Conservation (phyloP, 2,888 invertebrate species). For the Pilophorus perplexus region DNA sequence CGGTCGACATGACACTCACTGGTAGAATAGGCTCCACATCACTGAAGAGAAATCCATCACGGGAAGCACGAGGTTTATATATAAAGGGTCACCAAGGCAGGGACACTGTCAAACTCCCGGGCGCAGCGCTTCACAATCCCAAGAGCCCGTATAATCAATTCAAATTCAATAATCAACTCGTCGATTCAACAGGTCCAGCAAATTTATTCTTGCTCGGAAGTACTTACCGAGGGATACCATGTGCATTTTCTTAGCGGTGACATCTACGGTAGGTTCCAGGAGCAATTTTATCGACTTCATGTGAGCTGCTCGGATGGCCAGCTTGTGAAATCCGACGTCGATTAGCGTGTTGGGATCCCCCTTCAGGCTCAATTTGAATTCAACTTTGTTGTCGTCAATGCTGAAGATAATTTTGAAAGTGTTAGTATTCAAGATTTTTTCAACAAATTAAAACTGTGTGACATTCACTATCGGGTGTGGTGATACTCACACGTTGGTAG, state of each 20-base stretch:
- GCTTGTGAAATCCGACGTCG: slow-evolving; percentile 42
- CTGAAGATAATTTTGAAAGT: slow-evolving; percentile 21
- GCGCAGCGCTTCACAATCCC: not conserved
- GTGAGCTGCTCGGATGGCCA: slow-evolving; percentile 43
- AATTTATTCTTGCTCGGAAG: not conserved
- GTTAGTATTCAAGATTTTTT: too few relatives aligned
- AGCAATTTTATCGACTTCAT: slow-evolving; percentile 45
- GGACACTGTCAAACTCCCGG: too few relatives aligned
- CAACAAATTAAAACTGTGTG: not conserved
- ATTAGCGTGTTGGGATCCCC: slow-evolving; percentile 31
- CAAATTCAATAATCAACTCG: not conserved
- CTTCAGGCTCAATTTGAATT: slow-evolving; percentile 38
- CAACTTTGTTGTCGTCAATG: slow-evolving; percentile 42
- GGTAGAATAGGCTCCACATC: too few relatives aligned
- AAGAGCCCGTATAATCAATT: not conserved
- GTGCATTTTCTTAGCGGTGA: slow-evolving; percentile 44
- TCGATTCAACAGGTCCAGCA: too few relatives aligned
- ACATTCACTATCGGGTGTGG: not conserved
- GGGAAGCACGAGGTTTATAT: too few relatives aligned
- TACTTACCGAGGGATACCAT: slow-evolving; percentile 45
- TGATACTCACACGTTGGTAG: slow-evolving; percentile 21
- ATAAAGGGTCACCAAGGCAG: too few relatives aligned
- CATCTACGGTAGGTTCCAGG: slow-evolving; percentile 42
- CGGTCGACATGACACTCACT: too few relatives aligned
- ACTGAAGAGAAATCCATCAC: slow-evolving; percentile 1